These are phyloP conservation scores for Drosophila villosipedis DNA, from an alignment of 2,888 invertebrate genomes.

Conservation along the genomic window DNA sequence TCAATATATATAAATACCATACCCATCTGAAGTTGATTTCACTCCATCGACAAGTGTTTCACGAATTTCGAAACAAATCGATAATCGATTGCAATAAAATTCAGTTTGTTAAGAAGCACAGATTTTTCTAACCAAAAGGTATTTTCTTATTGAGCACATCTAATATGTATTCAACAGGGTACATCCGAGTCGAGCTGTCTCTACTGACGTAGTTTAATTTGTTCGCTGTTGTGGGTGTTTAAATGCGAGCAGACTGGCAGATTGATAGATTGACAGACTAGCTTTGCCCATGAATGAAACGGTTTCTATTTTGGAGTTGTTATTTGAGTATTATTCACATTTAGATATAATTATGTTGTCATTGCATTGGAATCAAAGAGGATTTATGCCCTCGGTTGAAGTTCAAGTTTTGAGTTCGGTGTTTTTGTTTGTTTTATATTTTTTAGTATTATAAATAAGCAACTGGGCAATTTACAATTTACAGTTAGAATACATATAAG, in stretches of 20 bases:
- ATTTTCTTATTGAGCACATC: not conserved
- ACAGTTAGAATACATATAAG: constrained; percentile 37
- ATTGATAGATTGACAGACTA: constrained; percentile 3
- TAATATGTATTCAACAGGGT: not conserved
- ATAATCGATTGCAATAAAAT: not conserved
- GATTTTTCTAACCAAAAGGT: not conserved
- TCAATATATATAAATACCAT: too few species aligned
- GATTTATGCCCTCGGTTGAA: constrained; percentile 42
- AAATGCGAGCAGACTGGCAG: constrained; percentile 26
- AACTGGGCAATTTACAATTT: constrained; percentile 34
- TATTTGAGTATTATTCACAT: constrained; percentile 24
- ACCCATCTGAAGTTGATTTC: too few species aligned
- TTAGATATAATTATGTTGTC: constrained; percentile 61
- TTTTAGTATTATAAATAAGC: constrained; percentile 42
- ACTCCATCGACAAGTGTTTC: not conserved
- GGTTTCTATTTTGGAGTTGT: constrained; percentile 14
- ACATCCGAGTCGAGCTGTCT: not conserved
- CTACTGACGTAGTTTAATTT: too few species aligned
- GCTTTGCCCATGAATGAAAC: constrained; percentile 46
- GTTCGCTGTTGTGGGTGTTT: constrained; percentile 34
- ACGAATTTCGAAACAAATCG: not conserved
- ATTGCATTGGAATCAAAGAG: constrained; percentile 27
- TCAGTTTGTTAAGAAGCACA: too few species aligned
- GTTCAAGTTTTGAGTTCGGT: not conserved
- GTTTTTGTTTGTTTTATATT: constrained; percentile 6